A percentile compares a stretch with the other conserved stretches of the same genome.
These are phyloP conservation scores for Drosophila repletoides DNA, from an alignment of 1,140 invertebrate species.

Conservation along the genomic window DNA sequence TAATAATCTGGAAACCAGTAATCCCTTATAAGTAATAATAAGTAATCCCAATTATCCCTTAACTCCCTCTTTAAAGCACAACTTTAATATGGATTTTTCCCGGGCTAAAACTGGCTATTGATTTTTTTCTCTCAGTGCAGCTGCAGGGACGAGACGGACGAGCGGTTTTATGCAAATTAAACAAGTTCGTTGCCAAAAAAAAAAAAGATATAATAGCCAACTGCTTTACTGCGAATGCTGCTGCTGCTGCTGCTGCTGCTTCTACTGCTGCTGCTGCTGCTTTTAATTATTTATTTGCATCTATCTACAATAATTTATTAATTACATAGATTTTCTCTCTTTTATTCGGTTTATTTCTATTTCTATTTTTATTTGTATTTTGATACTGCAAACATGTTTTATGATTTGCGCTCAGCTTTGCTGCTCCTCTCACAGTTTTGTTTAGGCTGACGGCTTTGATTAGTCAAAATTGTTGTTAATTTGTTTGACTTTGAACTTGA, in stretches of 20 bases:
- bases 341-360: neutral
- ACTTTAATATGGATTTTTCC: no score
- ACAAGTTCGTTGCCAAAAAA: conserved; percentile 76
- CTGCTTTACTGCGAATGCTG: conserved; percentile 16
- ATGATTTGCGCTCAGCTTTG: conserved; percentile 13
- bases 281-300: conserved; percentile 77
- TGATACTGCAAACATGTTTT: conserved; percentile 46
- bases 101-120: no score
- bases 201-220: conserved; percentile 58
- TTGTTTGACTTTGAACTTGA: conserved; percentile 80
- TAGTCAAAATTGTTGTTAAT: conserved; percentile 73
- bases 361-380: neutral
- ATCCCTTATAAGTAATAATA: no score
- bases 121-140: neutral
- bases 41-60: no score
- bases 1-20: no score
- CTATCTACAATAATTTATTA: conserved; percentile 34
- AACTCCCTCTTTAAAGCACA: no score
- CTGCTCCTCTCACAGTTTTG: conserved; percentile 2
- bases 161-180: conserved; percentile 69
- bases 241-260: conserved; percentile 14
- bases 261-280: conserved; percentile 27
- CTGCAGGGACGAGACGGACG: neutral
- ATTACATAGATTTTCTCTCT: conserved; percentile 49
- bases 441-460: conserved; percentile 51